Evolutionary conservation across 2,797 vertebrate species (phyloP).

Genomic region (Semotilus atromaculatus): DNA sequence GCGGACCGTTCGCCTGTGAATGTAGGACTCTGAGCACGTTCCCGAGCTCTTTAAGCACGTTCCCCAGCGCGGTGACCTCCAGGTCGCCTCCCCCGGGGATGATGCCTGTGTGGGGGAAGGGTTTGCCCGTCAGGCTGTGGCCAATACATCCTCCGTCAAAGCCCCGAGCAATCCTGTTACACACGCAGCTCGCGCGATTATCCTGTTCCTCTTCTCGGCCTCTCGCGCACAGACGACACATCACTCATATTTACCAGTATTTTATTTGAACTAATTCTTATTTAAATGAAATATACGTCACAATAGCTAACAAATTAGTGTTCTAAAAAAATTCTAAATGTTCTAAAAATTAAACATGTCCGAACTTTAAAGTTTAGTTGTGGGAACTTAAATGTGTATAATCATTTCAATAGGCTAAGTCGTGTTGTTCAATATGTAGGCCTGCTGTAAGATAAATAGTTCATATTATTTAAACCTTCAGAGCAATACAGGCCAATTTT

Average conservation of each 20-base stretch:
- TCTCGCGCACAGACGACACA: background rate
- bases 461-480: background rate
- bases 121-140: conserved; percentile 45
- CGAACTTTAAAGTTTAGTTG: background rate
- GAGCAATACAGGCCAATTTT: background rate
- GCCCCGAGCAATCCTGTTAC: conserved; percentile 51
- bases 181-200: conserved; percentile 47
- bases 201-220: conserved; percentile 1
- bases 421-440: background rate
- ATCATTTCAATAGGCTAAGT: background rate
- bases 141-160: conserved; percentile 46
- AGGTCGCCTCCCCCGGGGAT: conserved; percentile 54
- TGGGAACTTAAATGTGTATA: background rate
- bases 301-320: background rate
- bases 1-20: background rate
- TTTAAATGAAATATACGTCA: background rate
- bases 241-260: background rate
- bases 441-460: background rate
- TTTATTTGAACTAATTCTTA: background rate
- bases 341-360: background rate
- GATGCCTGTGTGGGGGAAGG: conserved; percentile 48
- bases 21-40: conserved; percentile 21
- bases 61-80: conserved; percentile 45
- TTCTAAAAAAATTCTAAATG: background rate
- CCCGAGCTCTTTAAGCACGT: conserved; percentile 44